A percentile compares a stretch with the other conserved stretches of the same genome.
Evolutionary conservation across 2,888 invertebrate genomes (phyloP).

Genomic region (Sinotaia quadrata): DNA sequence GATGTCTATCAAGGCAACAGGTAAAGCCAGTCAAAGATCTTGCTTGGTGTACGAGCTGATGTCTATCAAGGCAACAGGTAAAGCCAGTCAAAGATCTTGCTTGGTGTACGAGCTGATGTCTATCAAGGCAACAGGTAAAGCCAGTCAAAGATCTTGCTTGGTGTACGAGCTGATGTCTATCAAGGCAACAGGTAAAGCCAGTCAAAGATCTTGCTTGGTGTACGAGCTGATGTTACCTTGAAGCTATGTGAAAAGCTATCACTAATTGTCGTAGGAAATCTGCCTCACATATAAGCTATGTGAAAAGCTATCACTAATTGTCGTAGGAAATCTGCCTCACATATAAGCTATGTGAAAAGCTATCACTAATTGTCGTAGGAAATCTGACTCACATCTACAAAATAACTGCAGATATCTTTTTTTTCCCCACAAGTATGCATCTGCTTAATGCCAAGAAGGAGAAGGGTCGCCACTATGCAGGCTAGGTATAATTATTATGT

Average conservation of each 20-base stretch:
- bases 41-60: no score
- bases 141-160: no score
- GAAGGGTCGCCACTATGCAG: slow-evolving; percentile 6
- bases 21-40: no score
- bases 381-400: slow-evolving; percentile 4
- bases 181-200: no score
- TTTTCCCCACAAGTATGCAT: slow-evolving; percentile 9
- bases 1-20: no score
- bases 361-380: not conserved
- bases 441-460: slow-evolving; percentile 5
- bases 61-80: no score
- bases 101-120: no score
- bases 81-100: no score
- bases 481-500: no score
- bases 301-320: not conserved
- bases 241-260: slow-evolving; percentile 8
- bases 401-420: slow-evolving; percentile 21
- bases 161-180: no score
- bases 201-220: no score
- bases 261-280: not conserved
- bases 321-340: slow-evolving; percentile 13
- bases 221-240: slow-evolving; percentile 28
- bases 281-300: slow-evolving; percentile 20
- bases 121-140: no score
- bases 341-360: slow-evolving; percentile 1